phyloP scores from a whole-genome alignment of 92 coral and sea anemone genomes.

The Diadumene lineata region DNA sequence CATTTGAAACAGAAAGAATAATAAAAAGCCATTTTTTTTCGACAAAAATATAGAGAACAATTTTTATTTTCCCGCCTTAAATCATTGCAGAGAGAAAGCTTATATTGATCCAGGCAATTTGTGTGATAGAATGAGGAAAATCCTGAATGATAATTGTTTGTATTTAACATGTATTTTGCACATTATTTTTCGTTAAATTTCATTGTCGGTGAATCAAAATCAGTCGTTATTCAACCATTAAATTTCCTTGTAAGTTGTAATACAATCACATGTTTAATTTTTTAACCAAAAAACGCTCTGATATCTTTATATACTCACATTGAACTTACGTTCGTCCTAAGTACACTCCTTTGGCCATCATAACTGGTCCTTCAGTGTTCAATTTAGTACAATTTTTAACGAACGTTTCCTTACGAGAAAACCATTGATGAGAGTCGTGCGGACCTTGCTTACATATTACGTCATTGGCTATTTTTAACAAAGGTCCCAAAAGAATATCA shows the following conservation, averaged over 20 bases:
- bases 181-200: background rate
- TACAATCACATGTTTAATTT: background rate
- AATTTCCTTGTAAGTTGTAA: background rate
- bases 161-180: background rate
- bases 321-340: constrained; percentile 2
- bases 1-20: too few species aligned
- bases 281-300: background rate
- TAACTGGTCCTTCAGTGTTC: background rate
- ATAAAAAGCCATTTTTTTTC: too few species aligned
- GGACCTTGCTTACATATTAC: background rate
- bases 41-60: too few species aligned
- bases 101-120: too few species aligned
- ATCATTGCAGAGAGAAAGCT: too few species aligned
- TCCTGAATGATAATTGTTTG: background rate
- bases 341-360: background rate
- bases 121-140: background rate
- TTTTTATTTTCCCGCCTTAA: too few species aligned
- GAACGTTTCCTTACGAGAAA: background rate
- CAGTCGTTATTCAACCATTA: constrained; percentile 15
- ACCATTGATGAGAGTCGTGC: background rate
- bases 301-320: background rate
- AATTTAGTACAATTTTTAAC: background rate
- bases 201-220: background rate
- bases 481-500: constrained; percentile 1
- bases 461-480: constrained; percentile 16